Percentiles rank a stretch among this genome's conserved stretches.
Evolutionary conservation across 1,140 invertebrate genomes (phyloP).

Genomic region (Drosophila ogumai): DNA sequence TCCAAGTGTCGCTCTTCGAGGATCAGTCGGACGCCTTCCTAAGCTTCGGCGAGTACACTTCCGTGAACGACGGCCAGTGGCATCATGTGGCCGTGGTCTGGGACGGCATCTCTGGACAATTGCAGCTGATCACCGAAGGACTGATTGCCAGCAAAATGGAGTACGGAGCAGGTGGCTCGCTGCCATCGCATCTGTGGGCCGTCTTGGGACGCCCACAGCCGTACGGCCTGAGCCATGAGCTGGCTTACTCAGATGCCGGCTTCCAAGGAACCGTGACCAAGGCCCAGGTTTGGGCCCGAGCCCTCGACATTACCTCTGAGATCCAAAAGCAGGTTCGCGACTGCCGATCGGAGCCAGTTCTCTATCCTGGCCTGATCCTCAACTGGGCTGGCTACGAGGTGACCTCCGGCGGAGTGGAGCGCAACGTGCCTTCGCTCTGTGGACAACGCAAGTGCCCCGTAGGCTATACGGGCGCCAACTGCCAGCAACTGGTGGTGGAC

Average conservation of each 20-base stretch:
- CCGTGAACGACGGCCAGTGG: constrained; percentile 98
- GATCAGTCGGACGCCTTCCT: constrained; percentile 95
- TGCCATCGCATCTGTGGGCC: constrained; percentile 95
- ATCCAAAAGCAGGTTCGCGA: constrained; percentile 96
- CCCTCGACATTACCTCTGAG: constrained; percentile 95
- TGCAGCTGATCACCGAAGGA: constrained; percentile 96
- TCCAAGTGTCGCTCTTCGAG: constrained; percentile 94
- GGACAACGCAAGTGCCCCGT: constrained; percentile 94
- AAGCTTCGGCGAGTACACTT: constrained; percentile 95
- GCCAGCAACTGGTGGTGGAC: constrained; percentile 93
- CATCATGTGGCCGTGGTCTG: constrained; percentile 97
- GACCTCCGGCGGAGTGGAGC: constrained; percentile 94
- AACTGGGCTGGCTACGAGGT: constrained; percentile 98
- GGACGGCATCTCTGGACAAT: constrained; percentile 93
- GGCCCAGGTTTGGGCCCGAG: constrained; percentile 96
- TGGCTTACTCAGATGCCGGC: constrained; percentile 92
- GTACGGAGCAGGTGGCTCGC: constrained; percentile 91
- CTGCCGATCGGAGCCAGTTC: constrained; percentile 95
- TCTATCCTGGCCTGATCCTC: constrained; percentile 93
- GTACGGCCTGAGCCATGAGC: constrained; percentile 86
- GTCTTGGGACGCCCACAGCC: constrained; percentile 95
- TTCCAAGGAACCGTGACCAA: constrained; percentile 98
- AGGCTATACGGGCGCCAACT: constrained; percentile 93
- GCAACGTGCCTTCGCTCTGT: constrained; percentile 95
- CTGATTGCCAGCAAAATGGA: constrained; percentile 95